A percentile compares a stretch with the other conserved stretches of the same genome.
phyloP scores from a whole-genome alignment of 2,113 vertebrate genomes.

The Pteruthius melanotis region DNA sequence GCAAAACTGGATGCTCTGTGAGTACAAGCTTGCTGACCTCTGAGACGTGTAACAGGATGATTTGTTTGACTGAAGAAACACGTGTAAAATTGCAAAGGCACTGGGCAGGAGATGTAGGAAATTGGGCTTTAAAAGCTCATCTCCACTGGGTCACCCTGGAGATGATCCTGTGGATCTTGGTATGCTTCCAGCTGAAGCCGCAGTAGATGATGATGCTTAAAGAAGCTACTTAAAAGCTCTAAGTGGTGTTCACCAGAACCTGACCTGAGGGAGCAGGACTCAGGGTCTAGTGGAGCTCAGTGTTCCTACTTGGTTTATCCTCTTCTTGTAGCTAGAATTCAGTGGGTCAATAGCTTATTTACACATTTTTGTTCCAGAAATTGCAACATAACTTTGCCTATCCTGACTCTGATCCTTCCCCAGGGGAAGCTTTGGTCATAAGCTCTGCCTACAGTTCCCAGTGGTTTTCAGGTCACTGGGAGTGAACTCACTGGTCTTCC shows the following conservation, averaged over 20 bases:
- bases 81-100: not conserved
- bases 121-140: not conserved
- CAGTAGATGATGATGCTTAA: not conserved
- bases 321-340: not conserved
- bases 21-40: not conserved
- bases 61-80: not conserved
- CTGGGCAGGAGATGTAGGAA: not conserved
- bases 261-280: not conserved
- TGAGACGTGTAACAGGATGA: not conserved
- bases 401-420: not conserved
- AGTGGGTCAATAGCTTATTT: not conserved
- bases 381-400: not conserved
- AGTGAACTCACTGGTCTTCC: not conserved
- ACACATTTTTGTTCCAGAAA: not conserved
- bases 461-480: not conserved
- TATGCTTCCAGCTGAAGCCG: not conserved
- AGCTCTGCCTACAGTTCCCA: not conserved
- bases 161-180: not conserved
- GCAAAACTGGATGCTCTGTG: not conserved
- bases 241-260: not conserved
- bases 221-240: not conserved
- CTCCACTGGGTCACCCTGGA: not conserved
- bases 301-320: not conserved
- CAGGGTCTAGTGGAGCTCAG: not conserved
- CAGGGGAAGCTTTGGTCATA: not conserved